These are phyloP conservation scores for Drosophila carrolli DNA, from an alignment of 1,140 invertebrate species.

Conservation along the genomic window DNA sequence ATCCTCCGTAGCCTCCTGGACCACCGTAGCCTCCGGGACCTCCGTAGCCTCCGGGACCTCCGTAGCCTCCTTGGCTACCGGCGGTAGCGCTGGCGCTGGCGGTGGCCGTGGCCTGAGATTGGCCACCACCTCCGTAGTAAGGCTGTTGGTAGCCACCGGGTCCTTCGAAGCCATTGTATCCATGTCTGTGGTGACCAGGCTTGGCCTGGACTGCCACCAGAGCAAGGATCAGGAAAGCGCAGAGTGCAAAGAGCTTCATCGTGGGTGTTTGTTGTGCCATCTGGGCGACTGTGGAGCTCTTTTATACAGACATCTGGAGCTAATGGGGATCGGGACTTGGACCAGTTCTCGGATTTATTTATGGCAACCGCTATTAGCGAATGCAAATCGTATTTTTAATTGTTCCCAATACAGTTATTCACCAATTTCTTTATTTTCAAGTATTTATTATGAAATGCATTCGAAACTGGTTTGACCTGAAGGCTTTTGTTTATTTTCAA, in stretches of 20 bases:
- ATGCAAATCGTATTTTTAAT: conserved; percentile 26
- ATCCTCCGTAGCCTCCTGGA: neutral
- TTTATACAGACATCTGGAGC: conserved; percentile 37
- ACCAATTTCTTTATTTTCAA: neutral
- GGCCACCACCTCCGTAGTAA: no score
- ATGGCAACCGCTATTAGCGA: neutral
- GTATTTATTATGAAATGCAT: neutral
- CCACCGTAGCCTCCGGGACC: neutral
- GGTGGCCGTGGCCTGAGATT: no score
- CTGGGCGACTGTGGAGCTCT: conserved; percentile 12
- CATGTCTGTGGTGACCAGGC: neutral
- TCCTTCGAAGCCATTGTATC: neutral
- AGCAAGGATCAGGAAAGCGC: conserved; percentile 20
- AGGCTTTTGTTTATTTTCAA: neutral
- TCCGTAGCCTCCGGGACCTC: no score
- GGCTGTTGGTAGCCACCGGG: neutral
- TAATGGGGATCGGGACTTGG: neutral
- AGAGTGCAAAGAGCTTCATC: conserved; percentile 28
- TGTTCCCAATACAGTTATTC: conserved; percentile 16
- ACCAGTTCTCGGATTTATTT: conserved; percentile 20
- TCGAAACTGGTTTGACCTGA: conserved; percentile 11
- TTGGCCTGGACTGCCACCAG: conserved; percentile 15
- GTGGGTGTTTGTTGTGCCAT: conserved; percentile 19
- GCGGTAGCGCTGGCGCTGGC: no score
- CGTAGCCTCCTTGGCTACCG: no score